phyloP scores from a whole-genome alignment of 2,797 vertebrate species.

The Pseudochirops corinnae region DNA sequence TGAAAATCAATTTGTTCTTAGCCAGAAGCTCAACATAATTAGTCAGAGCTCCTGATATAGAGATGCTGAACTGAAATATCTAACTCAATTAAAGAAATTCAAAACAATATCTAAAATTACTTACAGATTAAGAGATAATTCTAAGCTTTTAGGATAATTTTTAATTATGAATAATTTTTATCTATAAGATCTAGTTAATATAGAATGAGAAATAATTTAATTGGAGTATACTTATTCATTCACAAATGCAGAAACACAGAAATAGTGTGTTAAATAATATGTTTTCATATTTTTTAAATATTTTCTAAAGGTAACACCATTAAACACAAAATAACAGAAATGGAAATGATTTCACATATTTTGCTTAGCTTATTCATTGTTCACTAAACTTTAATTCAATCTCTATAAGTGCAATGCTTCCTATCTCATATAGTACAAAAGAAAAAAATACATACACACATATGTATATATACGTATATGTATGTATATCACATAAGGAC shows the following conservation, averaged over 20 bases:
- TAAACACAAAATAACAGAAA: neutral
- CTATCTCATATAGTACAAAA: neutral
- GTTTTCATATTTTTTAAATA: neutral
- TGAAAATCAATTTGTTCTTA: neutral
- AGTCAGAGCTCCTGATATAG: neutral
- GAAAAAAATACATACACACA: neutral
- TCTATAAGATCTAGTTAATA: slow-evolving; percentile 19
- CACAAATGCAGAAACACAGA: neutral
- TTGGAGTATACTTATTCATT: neutral
- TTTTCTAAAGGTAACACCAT: slow-evolving; percentile 8
- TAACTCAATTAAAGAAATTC: slow-evolving; percentile 37
- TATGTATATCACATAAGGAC: neutral
- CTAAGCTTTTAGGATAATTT: slow-evolving; percentile 44
- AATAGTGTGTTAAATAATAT: neutral
- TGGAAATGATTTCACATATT: neutral
- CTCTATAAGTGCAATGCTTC: neutral
- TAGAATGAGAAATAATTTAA: neutral
- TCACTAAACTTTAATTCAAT: slow-evolving; percentile 30
- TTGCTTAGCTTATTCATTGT: slow-evolving; percentile 27
- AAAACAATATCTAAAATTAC: neutral
- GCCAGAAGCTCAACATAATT: neutral
- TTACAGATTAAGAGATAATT: slow-evolving; percentile 6
- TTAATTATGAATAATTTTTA: slow-evolving; percentile 31
- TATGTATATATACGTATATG: neutral
- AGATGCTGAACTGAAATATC: slow-evolving; percentile 4